These are phyloP conservation scores for Cololabis saira DNA, from an alignment of 2,113 vertebrate species.

Conservation along the genomic window DNA sequence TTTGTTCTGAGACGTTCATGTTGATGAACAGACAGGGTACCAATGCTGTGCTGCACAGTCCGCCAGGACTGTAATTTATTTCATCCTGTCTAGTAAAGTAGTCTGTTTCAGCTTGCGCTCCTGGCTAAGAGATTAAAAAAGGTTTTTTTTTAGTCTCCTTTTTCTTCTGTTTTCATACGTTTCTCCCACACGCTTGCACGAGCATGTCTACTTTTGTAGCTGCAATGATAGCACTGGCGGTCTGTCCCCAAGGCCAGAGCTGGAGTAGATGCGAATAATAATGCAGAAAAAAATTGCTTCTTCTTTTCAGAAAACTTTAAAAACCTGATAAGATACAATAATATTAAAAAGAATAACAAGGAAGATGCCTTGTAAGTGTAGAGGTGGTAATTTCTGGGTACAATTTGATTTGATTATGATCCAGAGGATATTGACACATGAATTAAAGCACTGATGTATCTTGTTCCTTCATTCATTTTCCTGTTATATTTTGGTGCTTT, in stretches of 20 bases:
- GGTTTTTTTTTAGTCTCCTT: not conserved
- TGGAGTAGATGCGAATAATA: too few relatives aligned
- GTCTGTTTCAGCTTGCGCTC: constrained; percentile 35
- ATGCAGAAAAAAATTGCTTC: too few relatives aligned
- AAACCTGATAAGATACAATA: too few relatives aligned
- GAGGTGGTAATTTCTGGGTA: too few relatives aligned
- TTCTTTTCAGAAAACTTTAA: too few relatives aligned
- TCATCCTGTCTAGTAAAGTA: constrained; percentile 53
- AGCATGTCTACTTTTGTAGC: not conserved
- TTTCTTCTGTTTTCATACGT: constrained; percentile 13
- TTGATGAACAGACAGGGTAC: constrained; percentile 28
- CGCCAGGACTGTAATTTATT: constrained; percentile 60
- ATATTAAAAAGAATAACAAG: too few relatives aligned
- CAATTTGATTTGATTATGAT: too few relatives aligned
- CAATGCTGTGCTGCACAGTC: constrained; percentile 11
- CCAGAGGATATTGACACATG: too few relatives aligned
- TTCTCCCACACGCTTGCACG: constrained; percentile 14
- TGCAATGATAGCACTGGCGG: not conserved
- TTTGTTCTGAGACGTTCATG: constrained; percentile 27
- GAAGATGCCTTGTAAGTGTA: too few relatives aligned
- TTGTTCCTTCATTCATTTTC: too few relatives aligned
- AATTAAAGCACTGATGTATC: too few relatives aligned
- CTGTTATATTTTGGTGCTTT: too few relatives aligned
- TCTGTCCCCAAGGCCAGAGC: not conserved
- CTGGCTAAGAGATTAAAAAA: constrained; percentile 63